A percentile compares a stretch with the other conserved stretches of the same genome.
Evolutionary conservation across 2,797 vertebrate genomes (phyloP).

Genomic region (Catostomus latipinnis): DNA sequence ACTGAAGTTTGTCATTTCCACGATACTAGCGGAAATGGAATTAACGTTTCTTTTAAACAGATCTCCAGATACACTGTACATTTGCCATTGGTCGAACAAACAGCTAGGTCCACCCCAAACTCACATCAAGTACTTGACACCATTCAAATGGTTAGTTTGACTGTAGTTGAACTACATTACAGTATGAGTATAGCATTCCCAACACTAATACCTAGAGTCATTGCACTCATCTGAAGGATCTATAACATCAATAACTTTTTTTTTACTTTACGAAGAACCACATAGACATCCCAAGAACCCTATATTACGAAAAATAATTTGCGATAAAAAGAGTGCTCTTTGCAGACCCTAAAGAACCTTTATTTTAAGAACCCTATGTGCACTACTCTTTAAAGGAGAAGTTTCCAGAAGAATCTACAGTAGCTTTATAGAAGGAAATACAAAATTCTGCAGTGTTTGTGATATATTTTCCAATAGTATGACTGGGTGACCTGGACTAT

Average conservation of each 20-base stretch:
- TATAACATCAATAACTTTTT: no score
- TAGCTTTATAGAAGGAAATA: background rate
- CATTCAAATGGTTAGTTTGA: no score
- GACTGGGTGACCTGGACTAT: slow-evolving; percentile 1
- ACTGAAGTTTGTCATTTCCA: no score
- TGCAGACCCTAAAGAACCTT: background rate
- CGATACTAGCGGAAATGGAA: no score
- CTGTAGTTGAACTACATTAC: no score
- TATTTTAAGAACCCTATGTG: background rate
- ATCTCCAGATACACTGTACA: no score
- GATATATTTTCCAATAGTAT: background rate
- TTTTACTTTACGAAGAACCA: background rate
- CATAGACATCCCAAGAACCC: background rate
- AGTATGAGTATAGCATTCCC: no score
- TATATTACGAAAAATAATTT: background rate
- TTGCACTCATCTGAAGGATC: no score
- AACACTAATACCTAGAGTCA: background rate
- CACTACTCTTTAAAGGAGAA: background rate
- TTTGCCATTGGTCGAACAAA: no score
- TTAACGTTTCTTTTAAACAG: no score
- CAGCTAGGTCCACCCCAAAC: no score
- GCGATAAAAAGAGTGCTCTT: background rate
- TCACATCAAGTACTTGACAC: no score
- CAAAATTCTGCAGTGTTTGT: background rate
- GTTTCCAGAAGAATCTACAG: background rate